These are phyloP conservation scores for Noctua janthina DNA, from an alignment of 2,888 invertebrate genomes.

Conservation along the genomic window DNA sequence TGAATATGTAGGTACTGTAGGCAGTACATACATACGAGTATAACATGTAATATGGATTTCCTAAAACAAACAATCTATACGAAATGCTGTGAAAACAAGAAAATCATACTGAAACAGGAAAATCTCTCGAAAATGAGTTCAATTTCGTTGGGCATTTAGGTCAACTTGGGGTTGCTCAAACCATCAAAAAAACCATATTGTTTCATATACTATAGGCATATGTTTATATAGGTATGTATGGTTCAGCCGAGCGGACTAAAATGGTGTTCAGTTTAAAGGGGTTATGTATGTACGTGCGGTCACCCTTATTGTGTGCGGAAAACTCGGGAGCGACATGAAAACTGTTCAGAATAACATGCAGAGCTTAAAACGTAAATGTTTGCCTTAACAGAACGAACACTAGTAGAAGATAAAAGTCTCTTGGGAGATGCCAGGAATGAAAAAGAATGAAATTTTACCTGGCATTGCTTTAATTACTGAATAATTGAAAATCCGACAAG, in stretches of 20 bases:
- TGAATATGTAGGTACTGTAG: neutral
- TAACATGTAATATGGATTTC: neutral
- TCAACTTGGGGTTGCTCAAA: slow-evolving; percentile 61
- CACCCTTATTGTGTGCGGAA: slow-evolving; percentile 37
- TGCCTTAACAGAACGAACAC: neutral
- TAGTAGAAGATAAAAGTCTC: neutral
- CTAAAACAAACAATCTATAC: slow-evolving; percentile 40
- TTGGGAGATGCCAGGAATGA: neutral
- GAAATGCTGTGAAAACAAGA: slow-evolving; percentile 48
- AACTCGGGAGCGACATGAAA: slow-evolving; percentile 30
- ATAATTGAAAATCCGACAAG: neutral
- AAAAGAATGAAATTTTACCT: neutral
- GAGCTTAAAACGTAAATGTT: neutral
- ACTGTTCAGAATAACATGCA: slow-evolving; percentile 12
- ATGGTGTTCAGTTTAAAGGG: slow-evolving; percentile 50
- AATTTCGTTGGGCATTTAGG: slow-evolving; percentile 63
- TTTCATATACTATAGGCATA: slow-evolving; percentile 42
- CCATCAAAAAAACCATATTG: slow-evolving; percentile 61
- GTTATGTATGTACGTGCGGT: slow-evolving; percentile 29
- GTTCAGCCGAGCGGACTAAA: slow-evolving; percentile 49
- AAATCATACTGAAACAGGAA: slow-evolving; percentile 59
- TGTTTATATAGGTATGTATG: slow-evolving; percentile 32
- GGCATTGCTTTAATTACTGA: neutral
- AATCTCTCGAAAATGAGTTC: slow-evolving; percentile 58
- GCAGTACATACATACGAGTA: neutral